Percentiles rank a stretch among this genome's conserved stretches.
These are phyloP conservation scores for Engystomops pustulosus DNA, from an alignment of 2,113 vertebrate genomes.

Conservation along the genomic window DNA sequence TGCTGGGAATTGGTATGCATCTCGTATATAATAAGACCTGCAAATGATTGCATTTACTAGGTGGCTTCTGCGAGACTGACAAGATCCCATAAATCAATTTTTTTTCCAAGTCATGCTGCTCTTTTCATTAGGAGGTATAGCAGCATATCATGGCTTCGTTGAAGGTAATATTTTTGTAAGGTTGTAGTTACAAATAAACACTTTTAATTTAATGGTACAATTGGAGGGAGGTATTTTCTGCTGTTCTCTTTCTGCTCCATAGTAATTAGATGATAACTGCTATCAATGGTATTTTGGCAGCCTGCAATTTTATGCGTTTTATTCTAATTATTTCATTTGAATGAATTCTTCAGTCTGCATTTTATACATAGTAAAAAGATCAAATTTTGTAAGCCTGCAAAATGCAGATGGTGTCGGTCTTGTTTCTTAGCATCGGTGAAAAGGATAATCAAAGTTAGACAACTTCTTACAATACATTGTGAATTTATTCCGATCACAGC, in stretches of 20 bases:
- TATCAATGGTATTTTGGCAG: conserved; percentile 26
- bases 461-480: too few relatives aligned
- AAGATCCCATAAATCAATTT: conserved; percentile 37
- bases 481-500: too few relatives aligned
- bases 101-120: neutral
- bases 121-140: conserved; percentile 35
- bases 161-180: conserved; percentile 27
- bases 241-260: neutral
- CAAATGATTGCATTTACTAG: conserved; percentile 25
- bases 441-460: neutral
- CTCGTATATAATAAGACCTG: conserved; percentile 40
- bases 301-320: conserved; percentile 22
- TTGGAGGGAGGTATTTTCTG: conserved; percentile 7
- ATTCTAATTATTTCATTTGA: conserved; percentile 45
- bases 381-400: neutral
- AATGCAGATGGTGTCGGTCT: neutral
- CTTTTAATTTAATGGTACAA: conserved; percentile 43
- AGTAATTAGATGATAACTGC: conserved; percentile 46
- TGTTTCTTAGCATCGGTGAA: neutral
- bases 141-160: neutral
- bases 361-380: neutral
- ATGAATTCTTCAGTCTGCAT: neutral
- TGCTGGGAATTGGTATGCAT: conserved; percentile 25
- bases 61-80: conserved; percentile 3
- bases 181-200: conserved; percentile 21